phyloP scores from a whole-genome alignment of 2,797 vertebrate species.

The Meriones psammophilus region DNA sequence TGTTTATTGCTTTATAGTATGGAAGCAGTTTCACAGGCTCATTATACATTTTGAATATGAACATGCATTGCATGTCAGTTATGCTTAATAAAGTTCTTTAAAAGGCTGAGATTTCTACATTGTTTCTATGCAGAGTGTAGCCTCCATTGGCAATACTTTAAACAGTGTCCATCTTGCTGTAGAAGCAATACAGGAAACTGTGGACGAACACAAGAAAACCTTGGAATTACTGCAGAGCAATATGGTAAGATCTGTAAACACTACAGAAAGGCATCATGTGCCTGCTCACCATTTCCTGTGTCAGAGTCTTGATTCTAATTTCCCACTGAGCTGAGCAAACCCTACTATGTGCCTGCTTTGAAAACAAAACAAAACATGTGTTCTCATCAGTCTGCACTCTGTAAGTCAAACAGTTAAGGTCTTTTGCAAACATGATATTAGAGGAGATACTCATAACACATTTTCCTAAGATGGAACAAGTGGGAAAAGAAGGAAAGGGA shows the following conservation, averaged over 20 bases:
- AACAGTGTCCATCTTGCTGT: slow-evolving; percentile 97
- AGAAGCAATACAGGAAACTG: slow-evolving; percentile 92
- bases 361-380: background rate
- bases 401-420: slow-evolving; percentile 20
- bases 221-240: slow-evolving; percentile 88
- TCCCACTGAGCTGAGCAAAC: slow-evolving; percentile 38
- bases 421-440: slow-evolving; percentile 22
- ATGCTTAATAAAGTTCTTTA: slow-evolving; percentile 38
- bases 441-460: slow-evolving; percentile 19
- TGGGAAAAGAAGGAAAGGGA: slow-evolving; percentile 12
- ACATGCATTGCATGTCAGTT: slow-evolving; percentile 27
- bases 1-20: slow-evolving; percentile 49
- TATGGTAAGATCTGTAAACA: slow-evolving; percentile 86
- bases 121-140: slow-evolving; percentile 93
- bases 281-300: background rate
- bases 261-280: background rate
- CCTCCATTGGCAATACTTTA: slow-evolving; percentile 96
- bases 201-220: slow-evolving; percentile 93
- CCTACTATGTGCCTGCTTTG: background rate
- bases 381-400: background rate
- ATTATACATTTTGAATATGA: slow-evolving; percentile 53
- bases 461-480: background rate
- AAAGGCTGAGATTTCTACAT: slow-evolving; percentile 17
- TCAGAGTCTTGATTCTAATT: background rate
- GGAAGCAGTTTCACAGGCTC: slow-evolving; percentile 14